Conservation (phyloP, 2,113 vertebrate species). For the Tragelaphus buxtoni region DNA sequence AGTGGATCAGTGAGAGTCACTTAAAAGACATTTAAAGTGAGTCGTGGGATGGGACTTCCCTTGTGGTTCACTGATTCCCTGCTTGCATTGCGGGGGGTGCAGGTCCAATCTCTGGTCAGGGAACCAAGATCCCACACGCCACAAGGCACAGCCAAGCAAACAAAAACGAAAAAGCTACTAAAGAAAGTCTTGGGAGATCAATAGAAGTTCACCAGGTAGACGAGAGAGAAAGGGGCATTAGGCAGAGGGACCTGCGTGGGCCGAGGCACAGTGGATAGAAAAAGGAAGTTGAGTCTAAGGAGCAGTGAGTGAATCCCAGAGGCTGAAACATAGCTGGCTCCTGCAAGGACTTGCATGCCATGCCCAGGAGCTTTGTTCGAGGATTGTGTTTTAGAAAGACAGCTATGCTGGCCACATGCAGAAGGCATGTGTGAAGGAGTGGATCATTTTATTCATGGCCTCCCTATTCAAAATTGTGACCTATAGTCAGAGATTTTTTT, state of each 20-base stretch:
- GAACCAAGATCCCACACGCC: neutral
- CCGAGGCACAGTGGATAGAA: neutral
- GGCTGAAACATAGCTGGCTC: neutral
- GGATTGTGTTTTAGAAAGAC: neutral
- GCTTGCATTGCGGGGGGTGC: neutral
- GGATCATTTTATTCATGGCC: neutral
- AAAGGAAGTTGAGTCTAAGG: neutral
- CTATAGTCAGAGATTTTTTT: neutral
- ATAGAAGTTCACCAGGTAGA: neutral
- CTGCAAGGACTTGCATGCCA: neutral
- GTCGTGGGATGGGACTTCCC: neutral
- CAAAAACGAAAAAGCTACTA: neutral
- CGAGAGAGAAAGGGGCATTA: neutral
- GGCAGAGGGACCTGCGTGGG: neutral
- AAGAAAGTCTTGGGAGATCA: neutral
- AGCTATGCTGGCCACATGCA: neutral
- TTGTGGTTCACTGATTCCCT: neutral
- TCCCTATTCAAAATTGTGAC: neutral
- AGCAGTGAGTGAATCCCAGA: neutral
- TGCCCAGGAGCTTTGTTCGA: neutral
- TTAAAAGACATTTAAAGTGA: neutral
- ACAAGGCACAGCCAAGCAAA: neutral
- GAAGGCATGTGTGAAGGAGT: neutral
- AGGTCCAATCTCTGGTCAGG: neutral
- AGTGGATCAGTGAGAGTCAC: neutral